phyloP scores from a whole-genome alignment of 1,140 invertebrate genomes.

The Pogonomyrmex californicus region DNA sequence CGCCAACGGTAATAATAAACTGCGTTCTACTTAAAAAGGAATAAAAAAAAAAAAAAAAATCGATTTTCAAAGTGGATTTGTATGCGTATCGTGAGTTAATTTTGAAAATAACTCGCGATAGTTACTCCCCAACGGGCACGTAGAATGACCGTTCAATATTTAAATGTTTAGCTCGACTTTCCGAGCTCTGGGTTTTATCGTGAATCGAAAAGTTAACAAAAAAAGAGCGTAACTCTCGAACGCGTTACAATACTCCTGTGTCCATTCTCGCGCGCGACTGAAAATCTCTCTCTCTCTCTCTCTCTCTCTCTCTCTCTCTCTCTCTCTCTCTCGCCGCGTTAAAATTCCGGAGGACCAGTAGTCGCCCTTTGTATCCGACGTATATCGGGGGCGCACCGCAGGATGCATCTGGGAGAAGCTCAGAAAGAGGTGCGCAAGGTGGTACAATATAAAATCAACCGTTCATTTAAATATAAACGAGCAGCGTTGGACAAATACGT shows the following conservation, averaged over 20 bases:
- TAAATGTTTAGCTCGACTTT: slow-evolving; percentile 59
- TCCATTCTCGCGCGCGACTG: slow-evolving; percentile 34
- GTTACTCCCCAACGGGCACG: not conserved
- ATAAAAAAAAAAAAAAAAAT: not conserved
- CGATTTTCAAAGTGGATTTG: not conserved
- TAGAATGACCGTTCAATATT: slow-evolving; percentile 57
- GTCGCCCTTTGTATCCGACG: slow-evolving; percentile 51
- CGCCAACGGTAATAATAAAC: not conserved
- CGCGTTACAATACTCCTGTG: slow-evolving; percentile 41
- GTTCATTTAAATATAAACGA: slow-evolving; percentile 77
- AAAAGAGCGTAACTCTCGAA: slow-evolving; percentile 28
- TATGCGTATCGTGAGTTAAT: slow-evolving; percentile 33
- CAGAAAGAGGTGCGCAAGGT: slow-evolving; percentile 53
- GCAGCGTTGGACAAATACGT: slow-evolving; percentile 67
- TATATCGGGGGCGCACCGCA: slow-evolving; percentile 35
- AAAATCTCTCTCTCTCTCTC: too few species aligned
- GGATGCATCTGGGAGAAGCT: not conserved
- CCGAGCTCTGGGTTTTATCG: slow-evolving; percentile 48
- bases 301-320: not conserved
- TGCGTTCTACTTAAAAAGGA: not conserved
- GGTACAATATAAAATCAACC: slow-evolving; percentile 70
- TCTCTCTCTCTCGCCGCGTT: slow-evolving; percentile 11
- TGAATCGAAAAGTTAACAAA: slow-evolving; percentile 55
- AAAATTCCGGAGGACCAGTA: slow-evolving; percentile 61
- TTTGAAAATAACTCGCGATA: slow-evolving; percentile 53